A percentile compares a stretch with the other conserved stretches of the same genome.
These are phyloP conservation scores for Microctenopoma lineatum DNA, from an alignment of 2,797 vertebrate genomes.

Conservation along the genomic window DNA sequence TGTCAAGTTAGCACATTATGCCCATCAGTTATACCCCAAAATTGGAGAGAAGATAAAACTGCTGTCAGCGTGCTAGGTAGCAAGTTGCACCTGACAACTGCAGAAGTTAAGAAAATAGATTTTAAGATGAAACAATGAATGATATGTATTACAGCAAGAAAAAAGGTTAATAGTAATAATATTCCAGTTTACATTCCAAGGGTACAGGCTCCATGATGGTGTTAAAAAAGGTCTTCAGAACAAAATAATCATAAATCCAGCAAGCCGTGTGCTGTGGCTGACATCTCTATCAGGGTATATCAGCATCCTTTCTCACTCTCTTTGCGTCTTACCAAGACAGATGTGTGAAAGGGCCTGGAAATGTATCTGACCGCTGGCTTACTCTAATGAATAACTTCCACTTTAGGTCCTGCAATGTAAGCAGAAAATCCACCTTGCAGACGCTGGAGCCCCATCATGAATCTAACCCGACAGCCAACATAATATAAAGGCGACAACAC, in stretches of 20 bases:
- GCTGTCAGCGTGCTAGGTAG: neutral
- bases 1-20: constrained; percentile 32
- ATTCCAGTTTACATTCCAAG: constrained; percentile 89
- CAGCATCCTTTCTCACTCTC: constrained; percentile 98
- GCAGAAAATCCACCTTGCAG: constrained; percentile 98
- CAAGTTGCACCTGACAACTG: constrained; percentile 39
- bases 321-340: constrained; percentile 98
- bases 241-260: constrained; percentile 99
- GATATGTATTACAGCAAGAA: constrained; percentile 64
- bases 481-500: constrained; percentile 99
- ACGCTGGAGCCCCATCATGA: constrained; percentile 94
- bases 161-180: constrained; percentile 74
- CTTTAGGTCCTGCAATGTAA: constrained; percentile 99
- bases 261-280: constrained; percentile 96
- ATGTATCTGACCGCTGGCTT: constrained; percentile 99
- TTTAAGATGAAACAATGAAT: constrained; percentile 65
- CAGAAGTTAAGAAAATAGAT: constrained; percentile 69
- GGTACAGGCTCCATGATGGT: constrained; percentile 89
- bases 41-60: constrained; percentile 22
- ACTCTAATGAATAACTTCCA: constrained; percentile 99
- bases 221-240: constrained; percentile 97
- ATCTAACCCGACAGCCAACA: constrained; percentile 99
- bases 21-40: constrained; percentile 33
- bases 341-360: constrained; percentile 99
- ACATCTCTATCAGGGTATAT: constrained; percentile 99